Evolutionary conservation across 2,888 invertebrate species (phyloP).

Genomic region (Drosophila aldrichi): DNA sequence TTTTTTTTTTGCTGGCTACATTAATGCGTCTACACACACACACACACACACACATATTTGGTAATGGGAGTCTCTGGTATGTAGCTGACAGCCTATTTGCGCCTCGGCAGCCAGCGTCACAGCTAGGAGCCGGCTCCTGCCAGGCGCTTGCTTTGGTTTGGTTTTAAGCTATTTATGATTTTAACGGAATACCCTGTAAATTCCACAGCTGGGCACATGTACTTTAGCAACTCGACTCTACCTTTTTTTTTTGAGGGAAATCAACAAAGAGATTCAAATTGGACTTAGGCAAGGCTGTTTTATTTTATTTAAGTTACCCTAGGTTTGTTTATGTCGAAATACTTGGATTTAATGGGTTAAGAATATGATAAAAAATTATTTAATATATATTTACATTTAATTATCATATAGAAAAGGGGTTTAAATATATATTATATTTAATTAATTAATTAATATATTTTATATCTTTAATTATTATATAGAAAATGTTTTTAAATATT

Average conservation of each 20-base stretch:
- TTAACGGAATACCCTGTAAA: conserved; percentile 48
- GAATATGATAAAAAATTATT: too few relatives aligned
- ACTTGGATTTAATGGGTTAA: too few relatives aligned
- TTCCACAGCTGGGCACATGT: background rate
- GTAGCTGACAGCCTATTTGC: conserved; percentile 75
- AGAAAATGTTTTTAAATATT: too few relatives aligned
- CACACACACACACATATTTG: too few relatives aligned
- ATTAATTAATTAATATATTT: too few relatives aligned
- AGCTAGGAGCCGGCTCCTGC: conserved; percentile 59
- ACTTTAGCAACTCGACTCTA: background rate
- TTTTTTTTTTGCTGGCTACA: conserved; percentile 55
- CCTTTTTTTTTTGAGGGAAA: background rate
- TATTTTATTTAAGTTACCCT: too few relatives aligned
- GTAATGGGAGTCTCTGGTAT: conserved; percentile 37
- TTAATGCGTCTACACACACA: conserved; percentile 75
- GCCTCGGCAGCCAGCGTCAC: conserved; percentile 54
- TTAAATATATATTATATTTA: too few relatives aligned
- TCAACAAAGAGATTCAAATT: background rate
- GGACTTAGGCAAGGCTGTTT: background rate
- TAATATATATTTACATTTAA: too few relatives aligned
- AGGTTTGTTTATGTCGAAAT: too few relatives aligned
- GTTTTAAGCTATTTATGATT: conserved; percentile 76
- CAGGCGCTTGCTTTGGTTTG: conserved; percentile 59
- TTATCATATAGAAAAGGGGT: too few relatives aligned
- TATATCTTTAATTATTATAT: too few relatives aligned